These are phyloP conservation scores for Ornithoptera alexandrae DNA, from an alignment of 2,888 invertebrate genomes.

Conservation along the genomic window DNA sequence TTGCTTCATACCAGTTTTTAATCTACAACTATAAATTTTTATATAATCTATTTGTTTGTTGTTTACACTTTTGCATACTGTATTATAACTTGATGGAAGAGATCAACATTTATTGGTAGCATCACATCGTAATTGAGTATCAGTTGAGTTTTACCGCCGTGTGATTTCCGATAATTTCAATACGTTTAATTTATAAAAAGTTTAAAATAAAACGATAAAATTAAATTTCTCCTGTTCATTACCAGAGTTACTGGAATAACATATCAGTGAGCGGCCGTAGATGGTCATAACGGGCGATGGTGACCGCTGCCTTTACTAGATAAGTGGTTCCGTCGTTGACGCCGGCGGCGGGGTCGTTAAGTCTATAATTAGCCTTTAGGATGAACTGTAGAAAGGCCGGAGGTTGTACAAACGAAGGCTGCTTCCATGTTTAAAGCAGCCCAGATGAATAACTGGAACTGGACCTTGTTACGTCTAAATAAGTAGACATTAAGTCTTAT, in stretches of 20 bases:
- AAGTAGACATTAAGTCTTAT: conserved; percentile 8
- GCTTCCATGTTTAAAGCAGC: conserved; percentile 4
- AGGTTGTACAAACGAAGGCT: conserved; percentile 22
- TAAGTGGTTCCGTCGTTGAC: conserved; percentile 44
- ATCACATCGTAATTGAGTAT: too few relatives aligned
- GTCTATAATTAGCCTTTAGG: conserved; percentile 31
- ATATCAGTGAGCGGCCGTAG: conserved; percentile 41
- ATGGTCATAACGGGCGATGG: conserved; percentile 57
- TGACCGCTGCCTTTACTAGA: conserved; percentile 55
- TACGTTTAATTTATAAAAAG: not conserved
- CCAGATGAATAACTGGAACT: conserved; percentile 12
- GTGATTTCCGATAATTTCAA: not conserved
- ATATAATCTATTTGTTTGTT: too few relatives aligned
- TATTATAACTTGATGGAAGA: too few relatives aligned
- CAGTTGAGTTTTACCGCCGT: too few relatives aligned
- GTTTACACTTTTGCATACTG: too few relatives aligned
- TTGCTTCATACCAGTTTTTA: too few relatives aligned
- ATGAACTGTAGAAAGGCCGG: conserved; percentile 18
- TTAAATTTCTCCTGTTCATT: conserved; percentile 35
- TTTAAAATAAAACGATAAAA: conserved; percentile 18
- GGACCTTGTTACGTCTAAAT: conserved; percentile 19
- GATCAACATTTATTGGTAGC: too few relatives aligned
- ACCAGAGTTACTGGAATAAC: conserved; percentile 37
- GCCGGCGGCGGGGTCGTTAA: conserved; percentile 39
- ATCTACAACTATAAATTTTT: too few relatives aligned